Conservation (phyloP, 2,888 invertebrate genomes). For the Cheilosia urbana region DNA sequence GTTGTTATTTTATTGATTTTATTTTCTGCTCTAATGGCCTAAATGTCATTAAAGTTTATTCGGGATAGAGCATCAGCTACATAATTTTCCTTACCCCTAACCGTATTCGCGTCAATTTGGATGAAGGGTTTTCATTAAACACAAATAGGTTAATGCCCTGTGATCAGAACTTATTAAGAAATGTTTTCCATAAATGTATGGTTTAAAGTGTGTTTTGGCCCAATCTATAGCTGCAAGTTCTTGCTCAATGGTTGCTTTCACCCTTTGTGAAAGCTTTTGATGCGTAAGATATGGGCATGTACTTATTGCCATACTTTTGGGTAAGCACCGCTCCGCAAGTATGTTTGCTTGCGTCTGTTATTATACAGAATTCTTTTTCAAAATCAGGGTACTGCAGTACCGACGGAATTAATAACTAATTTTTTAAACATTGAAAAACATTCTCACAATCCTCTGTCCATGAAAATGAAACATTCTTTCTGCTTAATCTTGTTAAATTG, state of each 20-base stretch:
- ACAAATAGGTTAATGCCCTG: conserved; percentile 76
- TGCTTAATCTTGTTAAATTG: conserved; percentile 13
- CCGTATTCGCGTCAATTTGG: conserved; percentile 77
- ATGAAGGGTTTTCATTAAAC: conserved; percentile 75
- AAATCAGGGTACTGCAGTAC: conserved; percentile 43
- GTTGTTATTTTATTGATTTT: no score
- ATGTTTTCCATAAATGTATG: conserved; percentile 66
- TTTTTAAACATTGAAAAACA: conserved; percentile 47
- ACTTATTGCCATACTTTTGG: conserved; percentile 52
- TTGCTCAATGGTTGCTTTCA: conserved; percentile 74
- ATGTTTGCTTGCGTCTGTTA: conserved; percentile 67
- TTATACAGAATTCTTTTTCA: conserved; percentile 36
- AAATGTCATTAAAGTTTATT: no score
- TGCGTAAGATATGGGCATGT: conserved; percentile 65
- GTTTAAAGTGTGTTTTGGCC: conserved; percentile 72
- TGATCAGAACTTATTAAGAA: conserved; percentile 76
- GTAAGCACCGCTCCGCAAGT: conserved; percentile 68
- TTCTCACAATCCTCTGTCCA: conserved; percentile 59
- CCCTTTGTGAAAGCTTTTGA: conserved; percentile 76
- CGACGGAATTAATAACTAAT: conserved; percentile 14
- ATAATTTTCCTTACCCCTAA: no score
- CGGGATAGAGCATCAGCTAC: no score
- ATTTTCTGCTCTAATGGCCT: no score
- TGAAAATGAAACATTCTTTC: conserved; percentile 40
- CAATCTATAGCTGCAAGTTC: conserved; percentile 76